phyloP scores from a whole-genome alignment of 2,797 vertebrate genomes.

The Diplodus sargus region DNA sequence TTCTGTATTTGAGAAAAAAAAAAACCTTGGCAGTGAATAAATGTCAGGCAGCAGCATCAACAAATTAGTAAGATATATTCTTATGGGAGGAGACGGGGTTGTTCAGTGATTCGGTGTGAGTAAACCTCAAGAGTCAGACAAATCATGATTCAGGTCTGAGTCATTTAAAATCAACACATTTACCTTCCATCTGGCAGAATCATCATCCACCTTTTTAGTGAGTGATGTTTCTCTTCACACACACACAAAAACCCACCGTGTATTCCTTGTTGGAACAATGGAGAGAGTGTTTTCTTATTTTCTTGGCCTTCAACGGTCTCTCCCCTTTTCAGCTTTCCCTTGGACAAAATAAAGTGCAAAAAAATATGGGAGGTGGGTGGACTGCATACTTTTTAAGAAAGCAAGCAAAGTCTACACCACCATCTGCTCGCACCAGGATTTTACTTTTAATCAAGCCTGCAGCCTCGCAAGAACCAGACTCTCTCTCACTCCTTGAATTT shows the following conservation, averaged over 20 bases:
- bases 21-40: not conserved
- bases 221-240: not conserved
- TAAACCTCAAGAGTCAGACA: conserved; percentile 10
- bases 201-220: not conserved
- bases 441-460: conserved; percentile 52
- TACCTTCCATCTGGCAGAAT: conserved; percentile 24
- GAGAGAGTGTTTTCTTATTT: conserved; percentile 6
- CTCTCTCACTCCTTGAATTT: conserved; percentile 45
- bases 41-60: not conserved
- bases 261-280: conserved; percentile 14
- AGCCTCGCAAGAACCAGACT: conserved; percentile 32
- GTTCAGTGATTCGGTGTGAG: not conserved
- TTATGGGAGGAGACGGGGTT: not conserved
- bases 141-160: conserved; percentile 9
- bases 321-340: conserved; percentile 22
- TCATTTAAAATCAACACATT: conserved; percentile 3
- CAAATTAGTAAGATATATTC: not conserved
- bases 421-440: conserved; percentile 66
- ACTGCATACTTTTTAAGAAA: conserved; percentile 66
- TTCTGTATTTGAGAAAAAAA: not conserved
- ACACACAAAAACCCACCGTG: not conserved
- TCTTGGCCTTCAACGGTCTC: not conserved
- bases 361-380: conserved; percentile 68
- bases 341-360: conserved; percentile 38
- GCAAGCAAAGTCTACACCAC: conserved; percentile 56